Percentiles rank a stretch among this genome's conserved stretches.
Evolutionary conservation across 2,113 vertebrate genomes (phyloP).

Genomic region (Euleptes europaea): DNA sequence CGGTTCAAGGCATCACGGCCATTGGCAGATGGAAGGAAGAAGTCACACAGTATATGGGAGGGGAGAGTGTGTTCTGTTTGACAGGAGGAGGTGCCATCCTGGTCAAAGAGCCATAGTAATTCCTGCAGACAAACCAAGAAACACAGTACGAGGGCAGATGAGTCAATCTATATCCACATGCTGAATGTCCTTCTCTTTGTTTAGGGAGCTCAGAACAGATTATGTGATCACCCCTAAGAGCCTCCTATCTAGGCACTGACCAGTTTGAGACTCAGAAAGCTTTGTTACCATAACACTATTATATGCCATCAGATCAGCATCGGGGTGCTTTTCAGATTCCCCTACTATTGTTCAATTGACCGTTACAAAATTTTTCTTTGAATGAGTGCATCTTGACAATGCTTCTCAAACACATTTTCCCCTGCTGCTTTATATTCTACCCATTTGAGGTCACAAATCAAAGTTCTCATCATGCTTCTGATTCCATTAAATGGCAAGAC

Average conservation of each 20-base stretch:
- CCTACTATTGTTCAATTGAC: too few relatives aligned
- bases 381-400: too few relatives aligned
- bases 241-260: background rate
- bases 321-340: too few relatives aligned
- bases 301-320: background rate
- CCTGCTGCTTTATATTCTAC: too few relatives aligned
- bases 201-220: background rate
- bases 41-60: slow-evolving; percentile 32
- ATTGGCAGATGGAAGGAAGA: slow-evolving; percentile 42
- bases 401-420: too few relatives aligned
- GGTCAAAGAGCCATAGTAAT: background rate
- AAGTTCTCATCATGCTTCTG: too few relatives aligned
- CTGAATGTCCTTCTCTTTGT: background rate
- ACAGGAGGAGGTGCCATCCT: background rate
- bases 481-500: too few relatives aligned
- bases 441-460: too few relatives aligned
- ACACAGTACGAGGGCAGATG: background rate
- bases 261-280: background rate
- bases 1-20: slow-evolving; percentile 45
- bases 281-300: background rate
- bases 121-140: background rate
- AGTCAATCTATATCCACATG: background rate
- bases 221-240: background rate
- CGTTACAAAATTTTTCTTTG: too few relatives aligned
- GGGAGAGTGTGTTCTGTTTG: background rate